Conservation (phyloP, 2,113 vertebrate genomes). For the Tetrax tetrax region DNA sequence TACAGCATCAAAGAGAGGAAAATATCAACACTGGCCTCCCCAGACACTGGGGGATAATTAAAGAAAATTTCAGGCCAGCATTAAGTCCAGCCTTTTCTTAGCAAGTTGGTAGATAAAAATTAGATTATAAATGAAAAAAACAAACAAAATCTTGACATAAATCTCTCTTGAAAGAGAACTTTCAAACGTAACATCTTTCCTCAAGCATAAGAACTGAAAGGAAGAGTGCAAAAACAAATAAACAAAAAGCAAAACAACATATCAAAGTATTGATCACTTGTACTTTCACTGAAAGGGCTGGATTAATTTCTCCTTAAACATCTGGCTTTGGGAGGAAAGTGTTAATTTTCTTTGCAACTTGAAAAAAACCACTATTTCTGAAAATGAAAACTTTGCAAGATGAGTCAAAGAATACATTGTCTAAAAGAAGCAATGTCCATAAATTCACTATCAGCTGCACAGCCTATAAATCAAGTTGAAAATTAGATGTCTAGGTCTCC, state of each 20-base stretch:
- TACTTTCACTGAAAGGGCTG: background rate
- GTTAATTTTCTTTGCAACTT: background rate
- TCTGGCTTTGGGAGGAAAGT: background rate
- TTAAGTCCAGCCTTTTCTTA: background rate
- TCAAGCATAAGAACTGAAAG: background rate
- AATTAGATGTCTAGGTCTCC: background rate
- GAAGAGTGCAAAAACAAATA: background rate
- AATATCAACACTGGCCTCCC: background rate
- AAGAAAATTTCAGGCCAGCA: background rate
- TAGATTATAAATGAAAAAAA: background rate
- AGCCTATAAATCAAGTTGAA: background rate
- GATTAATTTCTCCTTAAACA: background rate
- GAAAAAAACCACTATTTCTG: background rate
- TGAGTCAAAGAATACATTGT: background rate
- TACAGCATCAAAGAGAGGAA: background rate
- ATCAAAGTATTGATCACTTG: background rate
- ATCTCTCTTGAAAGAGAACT: too few species aligned
- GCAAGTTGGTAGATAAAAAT: background rate
- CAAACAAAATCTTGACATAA: background rate
- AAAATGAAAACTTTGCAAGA: constrained; percentile 1
- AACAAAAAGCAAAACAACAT: background rate
- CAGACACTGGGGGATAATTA: background rate
- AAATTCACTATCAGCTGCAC: background rate
- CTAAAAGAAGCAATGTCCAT: background rate
- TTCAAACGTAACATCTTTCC: background rate